phyloP scores from a whole-genome alignment of 1,140 invertebrate species.

The Danaus plexippus region DNA sequence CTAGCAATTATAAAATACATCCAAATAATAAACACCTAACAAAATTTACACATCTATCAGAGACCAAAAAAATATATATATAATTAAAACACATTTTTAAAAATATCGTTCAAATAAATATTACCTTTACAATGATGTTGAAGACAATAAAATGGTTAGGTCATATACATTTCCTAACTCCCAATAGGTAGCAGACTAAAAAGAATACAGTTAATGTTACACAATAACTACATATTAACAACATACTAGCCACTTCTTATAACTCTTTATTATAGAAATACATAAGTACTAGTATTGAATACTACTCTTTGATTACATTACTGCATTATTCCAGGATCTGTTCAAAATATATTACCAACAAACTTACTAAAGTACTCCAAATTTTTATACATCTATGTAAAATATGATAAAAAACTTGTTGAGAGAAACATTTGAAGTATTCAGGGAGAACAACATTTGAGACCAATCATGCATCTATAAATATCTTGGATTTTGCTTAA shows the following conservation, averaged over 20 bases:
- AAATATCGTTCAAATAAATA: slow-evolving; percentile 20
- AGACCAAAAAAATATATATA: slow-evolving; percentile 7
- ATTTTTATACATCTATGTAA: too few species aligned
- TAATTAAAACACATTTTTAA: slow-evolving; percentile 24
- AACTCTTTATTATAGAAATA: too few species aligned
- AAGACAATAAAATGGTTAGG: slow-evolving; percentile 45
- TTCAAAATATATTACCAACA: background rate
- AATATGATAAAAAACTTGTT: too few species aligned
- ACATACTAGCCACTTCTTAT: slow-evolving; percentile 11
- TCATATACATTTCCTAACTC: slow-evolving; percentile 49
- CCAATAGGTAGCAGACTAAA: slow-evolving; percentile 47
- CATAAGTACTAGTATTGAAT: background rate
- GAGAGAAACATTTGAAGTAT: slow-evolving; percentile 9
- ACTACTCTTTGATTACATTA: slow-evolving; percentile 4
- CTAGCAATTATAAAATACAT: background rate
- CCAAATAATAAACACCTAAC: background rate
- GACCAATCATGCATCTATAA: slow-evolving; percentile 20
- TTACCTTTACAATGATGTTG: slow-evolving; percentile 45
- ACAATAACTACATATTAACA: slow-evolving; percentile 31
- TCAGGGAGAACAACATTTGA: slow-evolving; percentile 8
- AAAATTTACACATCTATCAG: slow-evolving; percentile 3
- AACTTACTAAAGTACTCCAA: slow-evolving; percentile 4
- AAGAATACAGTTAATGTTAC: slow-evolving; percentile 40
- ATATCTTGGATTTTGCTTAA: slow-evolving; percentile 2
- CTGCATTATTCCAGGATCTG: slow-evolving; percentile 1